Base-by-base conservation (phyloP, 2,888 invertebrate species). In the Caenorhabditis sp. region DNA sequence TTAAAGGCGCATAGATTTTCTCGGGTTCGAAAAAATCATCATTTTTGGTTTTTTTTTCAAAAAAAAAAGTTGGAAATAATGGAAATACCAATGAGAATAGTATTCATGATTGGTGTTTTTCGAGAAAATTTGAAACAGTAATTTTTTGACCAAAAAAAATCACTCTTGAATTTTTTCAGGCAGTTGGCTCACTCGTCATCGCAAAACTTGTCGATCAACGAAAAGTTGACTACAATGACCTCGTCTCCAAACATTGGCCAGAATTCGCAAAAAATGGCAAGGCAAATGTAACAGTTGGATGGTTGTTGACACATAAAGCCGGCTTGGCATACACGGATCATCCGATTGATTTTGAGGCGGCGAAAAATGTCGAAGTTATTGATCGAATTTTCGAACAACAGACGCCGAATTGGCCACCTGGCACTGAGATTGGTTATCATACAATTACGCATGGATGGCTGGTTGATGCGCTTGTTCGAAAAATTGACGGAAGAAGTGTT, bases 191-290 rank as follows among this genome's bases (percentile, higher is more conserved):
- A 1, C 69, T 83, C 14, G 84, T 84, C 37, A 68, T 85, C 0
- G 85, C 83, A 0, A 83, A 83, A 66, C 78, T 90, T 36, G 88
- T 89, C 5, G 89, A 89, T 67, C 86, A 88, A 49, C 88, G 88
- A 8, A 70, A 82, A 31, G 55, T 89, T 23, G 69, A 82, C 24
- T 89, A 89, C 77, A 82, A 88, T n/a, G 86, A 88, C 49, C 77
- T 77, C 37, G 86, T 89, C 0, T 69, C 81, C 14, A 81, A 79
- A 23, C 86, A 88, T 70, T 89, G 89, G 89, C 89, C 89, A 24
- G 88, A 89, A 59, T 89, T 89, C 83, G 88, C 83, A 12, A 82
- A 86, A 74, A 85, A 89, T 76, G 89, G 89, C 6, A 89, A 89
- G 72, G 86, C 84, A 26, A 71, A 84, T 31, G 87, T 89, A 37